Conservation (phyloP, 2,888 invertebrate genomes). For the Mesochorus sp. region DNA sequence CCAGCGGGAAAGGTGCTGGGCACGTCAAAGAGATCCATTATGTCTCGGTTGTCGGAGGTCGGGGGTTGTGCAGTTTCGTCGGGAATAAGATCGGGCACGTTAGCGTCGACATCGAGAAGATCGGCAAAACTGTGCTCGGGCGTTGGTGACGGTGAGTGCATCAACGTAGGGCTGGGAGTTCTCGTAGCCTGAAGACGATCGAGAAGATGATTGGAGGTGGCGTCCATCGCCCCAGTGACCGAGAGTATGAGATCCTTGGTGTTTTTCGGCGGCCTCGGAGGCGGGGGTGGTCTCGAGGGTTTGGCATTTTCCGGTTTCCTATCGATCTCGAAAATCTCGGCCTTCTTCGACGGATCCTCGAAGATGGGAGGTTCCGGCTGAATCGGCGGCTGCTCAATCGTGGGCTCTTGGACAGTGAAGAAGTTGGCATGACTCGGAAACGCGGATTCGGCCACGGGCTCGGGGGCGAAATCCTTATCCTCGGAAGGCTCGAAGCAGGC, state of each 20-base stretch:
- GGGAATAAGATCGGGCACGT: conserved; percentile 77
- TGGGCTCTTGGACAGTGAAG: conserved; percentile 53
- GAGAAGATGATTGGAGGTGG: conserved; percentile 91
- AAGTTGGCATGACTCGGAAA: conserved; percentile 52
- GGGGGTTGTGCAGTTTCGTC: conserved; percentile 75
- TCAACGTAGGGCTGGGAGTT: conserved; percentile 93
- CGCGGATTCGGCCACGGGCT: conserved; percentile 58
- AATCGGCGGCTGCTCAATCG: too few relatives aligned
- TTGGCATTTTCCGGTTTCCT: too few relatives aligned
- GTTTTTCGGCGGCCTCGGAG: conserved; percentile 87
- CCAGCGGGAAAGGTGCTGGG: conserved; percentile 70
- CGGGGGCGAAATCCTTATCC: conserved; percentile 58
- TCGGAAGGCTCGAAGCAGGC: conserved; percentile 73
- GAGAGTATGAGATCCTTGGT: conserved; percentile 93
- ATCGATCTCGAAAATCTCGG: not conserved
- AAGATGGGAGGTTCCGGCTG: conserved; percentile 7
- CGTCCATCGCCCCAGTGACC: conserved; percentile 94
- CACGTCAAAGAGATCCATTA: conserved; percentile 79
- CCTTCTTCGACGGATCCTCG: conserved; percentile 52
- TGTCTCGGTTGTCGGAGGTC: conserved; percentile 70
- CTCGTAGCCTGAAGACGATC: conserved; percentile 93
- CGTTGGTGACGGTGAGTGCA: conserved; percentile 94
- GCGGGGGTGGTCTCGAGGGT: conserved; percentile 80
- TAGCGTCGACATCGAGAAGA: conserved; percentile 85
- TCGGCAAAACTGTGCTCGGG: conserved; percentile 87